phyloP scores from a whole-genome alignment of 2,888 invertebrate species.

The Iphiclides podalirius region DNA sequence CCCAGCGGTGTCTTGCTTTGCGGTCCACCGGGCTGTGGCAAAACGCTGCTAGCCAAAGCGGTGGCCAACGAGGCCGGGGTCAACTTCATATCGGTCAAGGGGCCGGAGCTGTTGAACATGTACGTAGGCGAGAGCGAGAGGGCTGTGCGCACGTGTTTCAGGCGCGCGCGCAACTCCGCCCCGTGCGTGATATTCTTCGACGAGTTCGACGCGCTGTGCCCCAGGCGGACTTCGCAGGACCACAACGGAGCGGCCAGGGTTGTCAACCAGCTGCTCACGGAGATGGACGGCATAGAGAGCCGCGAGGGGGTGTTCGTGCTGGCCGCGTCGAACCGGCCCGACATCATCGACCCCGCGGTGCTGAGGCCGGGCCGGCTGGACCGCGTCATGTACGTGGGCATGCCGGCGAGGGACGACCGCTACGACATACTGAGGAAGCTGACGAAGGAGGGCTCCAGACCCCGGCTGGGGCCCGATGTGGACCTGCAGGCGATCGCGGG shows the following conservation, averaged over 20 bases:
- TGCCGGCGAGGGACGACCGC: slow-evolving; percentile 90
- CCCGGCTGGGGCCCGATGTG: slow-evolving; percentile 87
- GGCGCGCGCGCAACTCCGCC: slow-evolving; percentile 95
- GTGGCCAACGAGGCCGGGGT: slow-evolving; percentile 99
- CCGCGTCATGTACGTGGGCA: slow-evolving; percentile 92
- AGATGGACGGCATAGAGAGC: slow-evolving; percentile 98
- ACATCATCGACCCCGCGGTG: slow-evolving; percentile 97
- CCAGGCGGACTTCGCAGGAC: slow-evolving; percentile 88
- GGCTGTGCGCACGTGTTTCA: slow-evolving; percentile 97
- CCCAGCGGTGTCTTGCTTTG: slow-evolving; percentile 96
- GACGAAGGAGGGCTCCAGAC: slow-evolving; percentile 93
- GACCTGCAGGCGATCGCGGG: slow-evolving; percentile 85
- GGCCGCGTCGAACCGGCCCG: slow-evolving; percentile 97
- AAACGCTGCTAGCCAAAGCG: slow-evolving; percentile 98
- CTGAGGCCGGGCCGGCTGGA: slow-evolving; percentile 93
- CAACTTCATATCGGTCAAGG: slow-evolving; percentile 99
- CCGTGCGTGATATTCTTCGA: slow-evolving; percentile 99
- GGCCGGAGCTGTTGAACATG: slow-evolving; percentile 98
- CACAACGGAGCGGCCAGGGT: slow-evolving; percentile 89
- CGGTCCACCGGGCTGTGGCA: slow-evolving; percentile 98
- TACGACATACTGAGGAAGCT: slow-evolving; percentile 93
- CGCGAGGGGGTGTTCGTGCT: slow-evolving; percentile 96
- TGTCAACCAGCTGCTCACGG: slow-evolving; percentile 97
- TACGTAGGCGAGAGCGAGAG: slow-evolving; percentile 99
- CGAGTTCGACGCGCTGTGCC: slow-evolving; percentile 97